Conservation (phyloP, 1,140 invertebrate species). For the Drosophila nannoptera region DNA sequence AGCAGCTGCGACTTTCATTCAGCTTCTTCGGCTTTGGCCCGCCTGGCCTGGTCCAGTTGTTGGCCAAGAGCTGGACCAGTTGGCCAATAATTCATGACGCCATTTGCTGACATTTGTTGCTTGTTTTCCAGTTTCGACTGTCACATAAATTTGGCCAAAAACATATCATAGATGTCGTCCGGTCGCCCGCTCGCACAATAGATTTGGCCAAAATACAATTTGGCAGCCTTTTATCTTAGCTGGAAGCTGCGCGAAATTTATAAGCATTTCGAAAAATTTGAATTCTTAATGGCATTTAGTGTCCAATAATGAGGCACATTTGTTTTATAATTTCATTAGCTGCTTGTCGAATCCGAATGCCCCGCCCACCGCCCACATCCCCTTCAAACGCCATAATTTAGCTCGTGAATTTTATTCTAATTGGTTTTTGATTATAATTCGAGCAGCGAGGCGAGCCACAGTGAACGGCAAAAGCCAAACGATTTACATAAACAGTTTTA, state of each 20-base stretch:
- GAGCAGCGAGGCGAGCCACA: conserved; percentile 34
- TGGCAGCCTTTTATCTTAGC: conserved; percentile 6
- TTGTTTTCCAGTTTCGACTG: conserved; percentile 72
- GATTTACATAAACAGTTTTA: conserved; percentile 73
- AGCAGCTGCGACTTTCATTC: conserved; percentile 19
- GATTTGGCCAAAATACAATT: conserved; percentile 15
- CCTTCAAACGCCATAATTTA: conserved; percentile 44
- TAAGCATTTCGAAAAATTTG: conserved; percentile 62
- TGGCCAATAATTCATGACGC: conserved; percentile 64
- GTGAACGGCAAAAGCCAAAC: conserved; percentile 40
- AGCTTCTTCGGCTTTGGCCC: not conserved
- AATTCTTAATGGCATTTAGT: conserved; percentile 75
- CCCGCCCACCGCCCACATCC: not conserved
- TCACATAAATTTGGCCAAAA: conserved; percentile 67
- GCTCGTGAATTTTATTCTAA: conserved; percentile 59
- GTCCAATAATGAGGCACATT: conserved; percentile 76
- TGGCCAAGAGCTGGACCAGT: conserved; percentile 13
- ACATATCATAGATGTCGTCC: conserved; percentile 30
- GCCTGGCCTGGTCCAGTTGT: not conserved
- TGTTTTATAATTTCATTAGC: conserved; percentile 78
- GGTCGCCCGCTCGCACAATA: conserved; percentile 11
- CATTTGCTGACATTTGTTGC: conserved; percentile 69
- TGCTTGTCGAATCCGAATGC: conserved; percentile 46
- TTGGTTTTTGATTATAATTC: conserved; percentile 70
- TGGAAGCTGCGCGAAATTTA: conserved; percentile 38